Conservation (phyloP, 2,797 vertebrate species). For the Brachyalestes nurse region DNA sequence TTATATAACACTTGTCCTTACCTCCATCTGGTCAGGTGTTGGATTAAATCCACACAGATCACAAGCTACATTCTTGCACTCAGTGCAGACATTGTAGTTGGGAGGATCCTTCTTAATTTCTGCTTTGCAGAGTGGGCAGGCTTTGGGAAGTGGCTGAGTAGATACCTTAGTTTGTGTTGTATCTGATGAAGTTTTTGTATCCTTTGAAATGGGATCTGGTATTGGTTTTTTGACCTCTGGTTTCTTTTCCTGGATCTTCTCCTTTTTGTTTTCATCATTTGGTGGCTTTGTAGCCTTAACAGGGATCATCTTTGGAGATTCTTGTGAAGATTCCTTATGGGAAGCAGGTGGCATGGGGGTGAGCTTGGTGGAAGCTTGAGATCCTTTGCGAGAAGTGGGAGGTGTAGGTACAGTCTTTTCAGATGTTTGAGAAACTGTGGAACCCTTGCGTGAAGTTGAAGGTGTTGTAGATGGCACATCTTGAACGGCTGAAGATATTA, state of each 20-base stretch:
- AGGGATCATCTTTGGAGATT: constrained; percentile 19
- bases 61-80: constrained; percentile 84
- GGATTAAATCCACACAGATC: constrained; percentile 90
- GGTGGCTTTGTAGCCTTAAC: constrained; percentile 52
- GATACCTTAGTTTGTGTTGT: constrained; percentile 48
- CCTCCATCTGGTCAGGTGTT: constrained; percentile 85
- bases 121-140: constrained; percentile 85
- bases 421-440: constrained; percentile 61
- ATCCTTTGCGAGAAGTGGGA: constrained; percentile 70
- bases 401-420: constrained; percentile 73
- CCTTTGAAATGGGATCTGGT: constrained; percentile 62
- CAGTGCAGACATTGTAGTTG: constrained; percentile 84
- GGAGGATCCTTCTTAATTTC: constrained; percentile 80
- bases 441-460: constrained; percentile 62
- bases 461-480: constrained; percentile 80
- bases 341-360: not conserved
- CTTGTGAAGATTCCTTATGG: constrained; percentile 7
- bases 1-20: constrained; percentile 69
- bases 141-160: constrained; percentile 69
- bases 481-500: constrained; percentile 82
- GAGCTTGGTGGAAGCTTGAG: constrained; percentile 56
- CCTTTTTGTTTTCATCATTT: constrained; percentile 37
- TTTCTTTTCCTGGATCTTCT: constrained; percentile 51
- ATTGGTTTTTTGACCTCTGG: constrained; percentile 6
- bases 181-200: constrained; percentile 46